phyloP scores from a whole-genome alignment of 2,113 vertebrate species.

The Xenus cinereus region DNA sequence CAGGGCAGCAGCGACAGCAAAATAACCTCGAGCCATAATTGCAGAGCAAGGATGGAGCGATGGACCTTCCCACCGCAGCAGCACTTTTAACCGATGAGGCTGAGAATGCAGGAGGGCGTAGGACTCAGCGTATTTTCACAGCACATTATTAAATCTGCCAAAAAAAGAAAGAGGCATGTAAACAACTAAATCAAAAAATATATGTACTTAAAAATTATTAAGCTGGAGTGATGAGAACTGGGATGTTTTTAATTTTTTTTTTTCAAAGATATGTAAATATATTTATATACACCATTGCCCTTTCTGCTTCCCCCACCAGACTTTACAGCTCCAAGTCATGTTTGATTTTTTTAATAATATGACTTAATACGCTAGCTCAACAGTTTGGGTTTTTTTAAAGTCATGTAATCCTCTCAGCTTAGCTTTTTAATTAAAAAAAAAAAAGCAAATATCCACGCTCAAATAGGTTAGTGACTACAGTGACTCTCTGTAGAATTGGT shows the following conservation, averaged over 20 bases:
- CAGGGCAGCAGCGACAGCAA: not conserved
- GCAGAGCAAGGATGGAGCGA: rapidly evolving
- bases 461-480: not conserved
- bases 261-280: not conserved
- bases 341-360: slow-evolving; percentile 17
- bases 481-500: not conserved
- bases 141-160: not conserved
- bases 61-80: rapidly evolving
- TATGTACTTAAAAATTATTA: not conserved
- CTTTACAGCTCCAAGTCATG: not conserved
- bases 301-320: not conserved
- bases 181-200: not conserved
- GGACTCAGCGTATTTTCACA: not conserved
- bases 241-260: not conserved
- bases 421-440: slow-evolving; percentile 35
- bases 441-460: not conserved
- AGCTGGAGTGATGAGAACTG: not conserved
- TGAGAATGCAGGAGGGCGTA: rapidly evolving
- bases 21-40: rapidly evolving
- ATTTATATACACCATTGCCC: not conserved
- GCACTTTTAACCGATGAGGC: rapidly evolving
- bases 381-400: not conserved
- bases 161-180: not conserved
- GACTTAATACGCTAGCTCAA: slow-evolving; percentile 19
- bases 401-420: slow-evolving; percentile 46